Percentiles rank a stretch among this genome's conserved stretches.
phyloP scores from a whole-genome alignment of 2,797 vertebrate genomes.

The Perodicticus potto region DNA sequence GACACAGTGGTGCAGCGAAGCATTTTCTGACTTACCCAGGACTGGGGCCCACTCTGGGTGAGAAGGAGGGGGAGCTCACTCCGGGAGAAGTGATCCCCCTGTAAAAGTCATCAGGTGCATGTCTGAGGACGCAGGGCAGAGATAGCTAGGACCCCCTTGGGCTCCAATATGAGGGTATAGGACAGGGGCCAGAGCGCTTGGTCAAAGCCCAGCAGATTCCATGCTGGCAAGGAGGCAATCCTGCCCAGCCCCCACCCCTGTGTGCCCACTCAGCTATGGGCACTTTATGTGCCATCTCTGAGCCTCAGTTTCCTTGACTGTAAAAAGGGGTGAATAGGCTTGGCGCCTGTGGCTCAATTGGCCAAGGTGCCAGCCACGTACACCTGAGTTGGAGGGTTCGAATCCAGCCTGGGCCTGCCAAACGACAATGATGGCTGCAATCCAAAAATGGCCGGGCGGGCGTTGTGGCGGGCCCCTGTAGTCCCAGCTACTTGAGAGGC shows the following conservation, averaged over 20 bases:
- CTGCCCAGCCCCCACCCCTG: not conserved
- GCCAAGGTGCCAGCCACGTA: no score
- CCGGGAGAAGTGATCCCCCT: not conserved
- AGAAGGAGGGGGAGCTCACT: not conserved
- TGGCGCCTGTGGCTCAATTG: no score
- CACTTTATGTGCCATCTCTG: not conserved
- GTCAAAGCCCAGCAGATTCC: not conserved
- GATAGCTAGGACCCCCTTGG: not conserved
- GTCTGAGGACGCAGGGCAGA: not conserved
- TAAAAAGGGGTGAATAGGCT: not conserved
- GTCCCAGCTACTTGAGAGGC: no score
- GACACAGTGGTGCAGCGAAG: no score
- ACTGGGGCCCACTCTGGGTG: not conserved
- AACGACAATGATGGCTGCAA: no score
- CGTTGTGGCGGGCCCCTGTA: no score
- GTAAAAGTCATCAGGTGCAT: not conserved
- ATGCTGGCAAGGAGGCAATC: not conserved
- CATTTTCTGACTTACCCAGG: no score
- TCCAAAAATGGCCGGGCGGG: no score
- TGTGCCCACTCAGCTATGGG: not conserved
- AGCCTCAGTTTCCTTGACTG: not conserved
- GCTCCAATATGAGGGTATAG: not conserved
- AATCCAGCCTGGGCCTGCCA: no score
- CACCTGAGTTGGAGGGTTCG: no score
- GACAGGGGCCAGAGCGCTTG: not conserved